These are phyloP conservation scores for Mastacembelus armatus DNA, from an alignment of 2,797 vertebrate species.

Conservation along the genomic window DNA sequence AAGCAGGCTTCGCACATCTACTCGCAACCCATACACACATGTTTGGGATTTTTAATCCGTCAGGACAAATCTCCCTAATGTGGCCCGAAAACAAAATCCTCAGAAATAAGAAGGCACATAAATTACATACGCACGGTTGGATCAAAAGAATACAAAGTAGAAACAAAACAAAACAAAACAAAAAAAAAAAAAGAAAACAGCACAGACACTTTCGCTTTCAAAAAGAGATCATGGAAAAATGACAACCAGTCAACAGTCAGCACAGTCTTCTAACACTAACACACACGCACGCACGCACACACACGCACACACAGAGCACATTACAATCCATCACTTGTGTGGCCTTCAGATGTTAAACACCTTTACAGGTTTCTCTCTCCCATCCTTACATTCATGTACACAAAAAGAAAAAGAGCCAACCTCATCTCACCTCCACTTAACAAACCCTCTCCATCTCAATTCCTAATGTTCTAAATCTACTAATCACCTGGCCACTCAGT, in stretches of 20 bases:
- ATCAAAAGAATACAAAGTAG: conserved; percentile 83
- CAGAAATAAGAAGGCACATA: conserved; percentile 59
- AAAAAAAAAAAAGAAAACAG: conserved; percentile 13
- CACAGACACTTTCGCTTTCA: conserved; percentile 71
- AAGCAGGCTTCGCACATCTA: conserved; percentile 46
- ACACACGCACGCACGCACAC: too few relatives aligned
- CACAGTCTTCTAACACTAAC: conserved; percentile 73
- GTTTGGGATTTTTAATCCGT: conserved; percentile 83
- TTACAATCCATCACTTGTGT: conserved; percentile 7
- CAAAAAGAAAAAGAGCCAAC: conserved; percentile 47
- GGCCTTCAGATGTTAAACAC: conserved; percentile 27
- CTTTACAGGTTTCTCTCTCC: conserved; percentile 33
- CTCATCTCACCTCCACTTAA: conserved; percentile 66
- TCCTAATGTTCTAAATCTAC: conserved; percentile 77
- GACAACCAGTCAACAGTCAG: conserved; percentile 90
- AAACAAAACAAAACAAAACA: conserved; percentile 67
- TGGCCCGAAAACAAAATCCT: conserved; percentile 72
- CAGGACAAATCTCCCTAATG: conserved; percentile 84
- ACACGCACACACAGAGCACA: not conserved
- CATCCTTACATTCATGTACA: conserved; percentile 15
- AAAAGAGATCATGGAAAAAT: conserved; percentile 87
- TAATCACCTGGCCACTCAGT: conserved; percentile 77
- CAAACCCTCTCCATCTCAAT: conserved; percentile 76
- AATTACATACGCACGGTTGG: conserved; percentile 51
- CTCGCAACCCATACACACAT: conserved; percentile 47